phyloP scores from a whole-genome alignment of 2,888 invertebrate genomes.

The Gisinianus flammeolus region DNA sequence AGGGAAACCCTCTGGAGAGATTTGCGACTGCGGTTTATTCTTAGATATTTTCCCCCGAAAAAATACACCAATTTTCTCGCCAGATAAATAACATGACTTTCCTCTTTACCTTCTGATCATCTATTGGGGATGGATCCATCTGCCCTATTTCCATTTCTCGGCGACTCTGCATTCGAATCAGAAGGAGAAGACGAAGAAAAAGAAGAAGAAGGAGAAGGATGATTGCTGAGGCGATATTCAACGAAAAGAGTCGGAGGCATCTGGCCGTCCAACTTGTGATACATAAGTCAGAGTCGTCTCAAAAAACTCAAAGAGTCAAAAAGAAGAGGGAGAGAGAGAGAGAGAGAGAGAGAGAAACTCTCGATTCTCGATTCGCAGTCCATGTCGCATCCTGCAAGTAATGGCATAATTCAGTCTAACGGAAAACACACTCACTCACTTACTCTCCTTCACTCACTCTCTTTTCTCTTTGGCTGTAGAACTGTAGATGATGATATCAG shows the following conservation, averaged over 20 bases:
- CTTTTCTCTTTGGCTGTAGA: background rate
- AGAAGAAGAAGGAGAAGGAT: too few species aligned
- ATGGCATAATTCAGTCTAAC: slow-evolving; percentile 38
- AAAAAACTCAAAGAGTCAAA: background rate
- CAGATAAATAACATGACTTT: slow-evolving; percentile 59
- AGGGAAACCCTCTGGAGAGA: slow-evolving; percentile 54
- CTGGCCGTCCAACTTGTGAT: slow-evolving; percentile 27
- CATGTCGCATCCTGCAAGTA: slow-evolving; percentile 26
- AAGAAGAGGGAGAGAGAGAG: background rate
- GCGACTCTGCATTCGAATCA: slow-evolving; percentile 6
- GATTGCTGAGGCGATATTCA: slow-evolving; percentile 12
- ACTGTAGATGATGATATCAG: background rate
- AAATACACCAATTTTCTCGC: slow-evolving; percentile 56
- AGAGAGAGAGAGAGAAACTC: background rate
- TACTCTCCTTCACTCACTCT: background rate
- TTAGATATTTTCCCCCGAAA: slow-evolving; percentile 56
- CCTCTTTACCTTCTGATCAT: slow-evolving; percentile 52
- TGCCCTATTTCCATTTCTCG: slow-evolving; percentile 28
- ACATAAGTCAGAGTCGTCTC: slow-evolving; percentile 7
- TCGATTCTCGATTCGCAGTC: slow-evolving; percentile 19
- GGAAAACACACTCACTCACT: background rate
- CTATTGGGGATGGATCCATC: slow-evolving; percentile 30
- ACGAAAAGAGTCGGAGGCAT: slow-evolving; percentile 29
- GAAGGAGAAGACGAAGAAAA: too few species aligned
- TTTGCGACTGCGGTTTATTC: slow-evolving; percentile 57